These are phyloP conservation scores for Drosophila mimica DNA, from an alignment of 2,888 invertebrate species.

Conservation along the genomic window DNA sequence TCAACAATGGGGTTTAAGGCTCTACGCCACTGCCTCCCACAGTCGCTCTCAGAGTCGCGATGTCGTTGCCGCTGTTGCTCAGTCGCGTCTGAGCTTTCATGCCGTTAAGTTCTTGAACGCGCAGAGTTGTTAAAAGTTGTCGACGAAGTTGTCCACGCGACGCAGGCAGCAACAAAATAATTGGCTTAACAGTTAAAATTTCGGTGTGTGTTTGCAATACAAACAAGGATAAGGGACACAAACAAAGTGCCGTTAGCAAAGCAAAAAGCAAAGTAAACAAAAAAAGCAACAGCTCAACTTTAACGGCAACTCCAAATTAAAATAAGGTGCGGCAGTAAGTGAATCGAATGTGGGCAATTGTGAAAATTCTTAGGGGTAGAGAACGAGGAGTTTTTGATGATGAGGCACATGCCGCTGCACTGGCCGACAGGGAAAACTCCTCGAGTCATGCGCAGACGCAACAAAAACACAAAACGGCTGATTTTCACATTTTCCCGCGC, in stretches of 20 bases:
- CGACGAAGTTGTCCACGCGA: conserved; percentile 37
- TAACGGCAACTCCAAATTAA: conserved; percentile 19
- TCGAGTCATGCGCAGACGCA: conserved; percentile 70
- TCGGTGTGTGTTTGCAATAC: conserved; percentile 16
- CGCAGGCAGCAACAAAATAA: conserved; percentile 57
- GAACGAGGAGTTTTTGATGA: conserved; percentile 26
- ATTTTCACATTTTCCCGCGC: conserved; percentile 78
- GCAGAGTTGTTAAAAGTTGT: conserved; percentile 21
- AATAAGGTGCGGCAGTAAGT: conserved; percentile 63
- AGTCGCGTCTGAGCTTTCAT: conserved; percentile 71
- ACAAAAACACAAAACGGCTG: conserved; percentile 77
- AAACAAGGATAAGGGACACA: conserved; percentile 15
- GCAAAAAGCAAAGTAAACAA: conserved; percentile 13
- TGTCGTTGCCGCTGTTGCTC: conserved; percentile 38
- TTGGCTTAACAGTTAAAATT: conserved; percentile 67
- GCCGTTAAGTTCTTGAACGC: conserved; percentile 61
- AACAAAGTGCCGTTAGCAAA: conserved; percentile 22
- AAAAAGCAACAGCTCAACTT: not conserved
- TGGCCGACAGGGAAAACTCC: conserved; percentile 9
- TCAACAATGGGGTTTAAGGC: not conserved
- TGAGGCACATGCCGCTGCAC: conserved; percentile 53
- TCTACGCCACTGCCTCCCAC: conserved; percentile 36
- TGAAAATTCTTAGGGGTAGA: conserved; percentile 45
- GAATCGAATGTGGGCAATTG: conserved; percentile 18
- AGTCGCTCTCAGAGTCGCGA: conserved; percentile 2